These are phyloP conservation scores for Rhinophrynus dorsalis DNA, from an alignment of 2,797 vertebrate species.

Conservation along the genomic window DNA sequence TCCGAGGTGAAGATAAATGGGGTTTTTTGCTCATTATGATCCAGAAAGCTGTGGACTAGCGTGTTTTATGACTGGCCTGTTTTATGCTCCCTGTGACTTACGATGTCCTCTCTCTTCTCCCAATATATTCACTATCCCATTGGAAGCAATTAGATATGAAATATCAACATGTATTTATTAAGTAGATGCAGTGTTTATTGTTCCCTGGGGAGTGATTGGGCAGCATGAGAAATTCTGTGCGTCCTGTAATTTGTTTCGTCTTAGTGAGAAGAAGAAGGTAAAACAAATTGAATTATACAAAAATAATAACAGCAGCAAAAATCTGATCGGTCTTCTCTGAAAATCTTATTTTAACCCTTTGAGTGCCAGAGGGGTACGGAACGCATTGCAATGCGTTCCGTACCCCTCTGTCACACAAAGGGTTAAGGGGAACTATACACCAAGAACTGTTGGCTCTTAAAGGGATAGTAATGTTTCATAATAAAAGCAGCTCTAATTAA, in stretches of 20 bases:
- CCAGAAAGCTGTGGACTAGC: slow-evolving; percentile 50
- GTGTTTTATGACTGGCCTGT: slow-evolving; percentile 53
- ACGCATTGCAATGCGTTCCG: too few species aligned
- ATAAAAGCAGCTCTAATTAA: too few species aligned
- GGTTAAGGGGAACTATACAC: too few species aligned
- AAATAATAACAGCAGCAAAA: too few species aligned
- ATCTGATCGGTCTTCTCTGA: too few species aligned
- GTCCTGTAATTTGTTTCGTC: slow-evolving; percentile 49
- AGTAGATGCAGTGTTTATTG: slow-evolving; percentile 50
- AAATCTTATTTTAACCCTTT: too few species aligned
- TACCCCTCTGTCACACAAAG: too few species aligned
- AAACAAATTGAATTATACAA: slow-evolving; percentile 10
- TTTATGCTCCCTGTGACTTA: slow-evolving; percentile 61
- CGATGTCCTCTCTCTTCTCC: slow-evolving; percentile 45
- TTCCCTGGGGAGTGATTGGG: slow-evolving; percentile 60
- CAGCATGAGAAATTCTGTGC: slow-evolving; percentile 52
- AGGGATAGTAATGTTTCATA: too few species aligned
- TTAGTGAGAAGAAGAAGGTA: slow-evolving; percentile 4
- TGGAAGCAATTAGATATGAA: slow-evolving; percentile 70
- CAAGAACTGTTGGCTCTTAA: too few species aligned
- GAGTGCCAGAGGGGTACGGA: too few species aligned
- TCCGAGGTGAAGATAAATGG: slow-evolving; percentile 48
- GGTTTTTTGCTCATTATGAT: slow-evolving; percentile 37
- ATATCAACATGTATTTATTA: slow-evolving; percentile 63
- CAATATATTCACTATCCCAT: slow-evolving; percentile 62